Conservation (phyloP, 2,888 invertebrate species). For the Tetanocera ferruginea region DNA sequence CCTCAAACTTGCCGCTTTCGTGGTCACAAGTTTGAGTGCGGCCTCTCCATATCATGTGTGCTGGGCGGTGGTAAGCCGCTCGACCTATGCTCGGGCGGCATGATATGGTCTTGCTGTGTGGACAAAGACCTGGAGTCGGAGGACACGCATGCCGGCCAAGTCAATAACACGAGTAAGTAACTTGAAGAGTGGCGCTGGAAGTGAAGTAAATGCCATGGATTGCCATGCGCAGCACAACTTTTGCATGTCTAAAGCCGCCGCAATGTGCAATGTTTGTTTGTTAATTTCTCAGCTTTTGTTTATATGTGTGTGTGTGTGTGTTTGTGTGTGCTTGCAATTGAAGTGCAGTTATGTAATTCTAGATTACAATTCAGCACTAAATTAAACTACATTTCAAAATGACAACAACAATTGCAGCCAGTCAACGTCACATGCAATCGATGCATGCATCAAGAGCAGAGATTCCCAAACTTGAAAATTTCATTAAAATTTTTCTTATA, state of each 20-base stretch:
- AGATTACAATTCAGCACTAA: constrained; percentile 58
- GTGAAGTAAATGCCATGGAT: neutral
- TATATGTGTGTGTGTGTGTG: neutral
- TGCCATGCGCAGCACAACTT: neutral
- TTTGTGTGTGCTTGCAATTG: constrained; percentile 29
- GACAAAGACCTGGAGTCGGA: constrained; percentile 78
- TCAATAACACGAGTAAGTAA: constrained; percentile 91
- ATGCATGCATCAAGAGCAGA: neutral
- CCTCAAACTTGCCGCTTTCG: constrained; percentile 89
- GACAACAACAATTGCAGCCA: constrained; percentile 58
- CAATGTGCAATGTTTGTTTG: constrained; percentile 70
- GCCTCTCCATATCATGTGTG: constrained; percentile 91
- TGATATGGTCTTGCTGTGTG: constrained; percentile 95
- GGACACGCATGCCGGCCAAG: constrained; percentile 74
- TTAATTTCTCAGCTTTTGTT: constrained; percentile 70
- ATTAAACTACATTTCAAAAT: constrained; percentile 61
- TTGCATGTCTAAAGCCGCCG: constrained; percentile 37
- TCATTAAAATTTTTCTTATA: neutral
- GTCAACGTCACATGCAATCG: constrained; percentile 32
- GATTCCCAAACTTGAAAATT: constrained; percentile 8
- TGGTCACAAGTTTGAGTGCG: constrained; percentile 89
- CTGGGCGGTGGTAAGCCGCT: constrained; percentile 88
- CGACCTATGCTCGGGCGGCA: constrained; percentile 92
- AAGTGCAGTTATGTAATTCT: constrained; percentile 57
- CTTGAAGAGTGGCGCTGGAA: neutral